These are phyloP conservation scores for Eulemur macaco DNA, from an alignment of 2,113 vertebrate genomes.

Conservation along the genomic window DNA sequence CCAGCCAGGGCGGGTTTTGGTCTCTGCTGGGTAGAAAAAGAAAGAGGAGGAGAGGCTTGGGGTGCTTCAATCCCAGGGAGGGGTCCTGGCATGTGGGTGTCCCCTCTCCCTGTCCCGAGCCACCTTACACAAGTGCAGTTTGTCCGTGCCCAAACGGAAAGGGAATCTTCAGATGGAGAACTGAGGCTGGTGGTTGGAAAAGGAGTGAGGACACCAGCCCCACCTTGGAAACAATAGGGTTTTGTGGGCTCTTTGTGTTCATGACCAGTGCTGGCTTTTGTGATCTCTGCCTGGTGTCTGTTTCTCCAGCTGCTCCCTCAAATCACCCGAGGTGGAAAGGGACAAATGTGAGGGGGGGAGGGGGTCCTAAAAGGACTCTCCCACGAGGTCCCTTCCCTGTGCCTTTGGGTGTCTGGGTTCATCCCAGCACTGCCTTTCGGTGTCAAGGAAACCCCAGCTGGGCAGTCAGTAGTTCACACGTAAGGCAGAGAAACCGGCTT, in stretches of 20 bases:
- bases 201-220: not conserved
- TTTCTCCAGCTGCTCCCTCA: not conserved
- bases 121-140: not conserved
- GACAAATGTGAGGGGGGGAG: not conserved
- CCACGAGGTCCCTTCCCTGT: not conserved
- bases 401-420: not conserved
- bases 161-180: not conserved
- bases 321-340: not conserved
- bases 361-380: not conserved
- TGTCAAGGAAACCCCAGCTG: not conserved
- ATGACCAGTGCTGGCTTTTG: not conserved
- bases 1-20: not conserved
- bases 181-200: not conserved
- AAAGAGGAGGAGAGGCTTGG: not conserved
- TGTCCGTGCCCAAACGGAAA: not conserved
- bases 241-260: not conserved
- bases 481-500: not conserved
- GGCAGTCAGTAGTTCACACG: not conserved
- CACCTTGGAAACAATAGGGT: accelerated
- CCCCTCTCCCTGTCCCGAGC: not conserved
- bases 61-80: accelerated
- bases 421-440: not conserved
- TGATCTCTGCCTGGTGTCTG: not conserved
- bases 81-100: not conserved
- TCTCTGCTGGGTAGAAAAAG: not conserved